Base-by-base conservation (phyloP, 2,888 invertebrate species). In the Leucania comma region DNA sequence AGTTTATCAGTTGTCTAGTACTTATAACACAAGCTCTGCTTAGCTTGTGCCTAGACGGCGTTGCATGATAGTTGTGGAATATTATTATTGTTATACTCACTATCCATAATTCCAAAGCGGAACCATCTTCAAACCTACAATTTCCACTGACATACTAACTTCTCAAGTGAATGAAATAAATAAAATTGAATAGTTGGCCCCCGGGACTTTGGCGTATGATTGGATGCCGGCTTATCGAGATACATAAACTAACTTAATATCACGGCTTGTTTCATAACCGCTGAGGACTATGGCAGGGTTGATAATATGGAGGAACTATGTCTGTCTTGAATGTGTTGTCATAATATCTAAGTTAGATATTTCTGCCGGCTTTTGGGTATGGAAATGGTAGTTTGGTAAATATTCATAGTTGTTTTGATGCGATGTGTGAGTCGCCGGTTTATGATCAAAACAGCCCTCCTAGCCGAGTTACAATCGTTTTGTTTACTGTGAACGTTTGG, bases 181-280 rank as follows among this genome's bases (percentile, higher is more conserved):
- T 80, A 80, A 75, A 80, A 78, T 78, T 69, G 58, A 78, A 78
- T 75, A 58, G 35, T 69, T 53, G 53, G 42, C 57, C 53, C 58
- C 5, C 32, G 66, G 62, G 71, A 60, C 64, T 9, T 17, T 1
- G 24, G n/a, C 46, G 14, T 63, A 71, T 78, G 71, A 78, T 76
- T 81, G 81, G 77, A 78, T 66, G 46, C 14, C 6, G 53, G 78
- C 62, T 81, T 78, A 77, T 71, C 80, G 24, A 3, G 4, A 42
- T 26, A 63, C 62, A 77, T 67, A 71, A 80, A 81, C 66, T 60
- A 76, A 64, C 51, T 57, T 81, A 81, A 76, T 78, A 63, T 29
- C 32, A 42, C 46, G 70, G 70, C 42, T 71, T 67, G 71, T 56
- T 67, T 32, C 71, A 51, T 77, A 76, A 71, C 72, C 56, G 77